phyloP scores from a whole-genome alignment of 2,888 invertebrate genomes.

The Rhingia campestris region DNA sequence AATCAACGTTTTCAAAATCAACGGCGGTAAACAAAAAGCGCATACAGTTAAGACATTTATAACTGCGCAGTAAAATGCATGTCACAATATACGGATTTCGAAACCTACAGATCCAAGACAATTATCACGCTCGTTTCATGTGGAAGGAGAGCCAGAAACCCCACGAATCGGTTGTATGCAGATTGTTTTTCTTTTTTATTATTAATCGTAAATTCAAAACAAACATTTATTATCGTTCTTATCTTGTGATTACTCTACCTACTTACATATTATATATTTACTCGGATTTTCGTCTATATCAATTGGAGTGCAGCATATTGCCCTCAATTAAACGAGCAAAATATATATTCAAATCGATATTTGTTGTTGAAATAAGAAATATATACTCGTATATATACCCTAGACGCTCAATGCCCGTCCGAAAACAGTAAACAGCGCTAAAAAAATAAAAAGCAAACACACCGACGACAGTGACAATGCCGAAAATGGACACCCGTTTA shows the following conservation, averaged over 20 bases:
- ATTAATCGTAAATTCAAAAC: background rate
- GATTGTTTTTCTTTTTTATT: too few species aligned
- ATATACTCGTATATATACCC: background rate
- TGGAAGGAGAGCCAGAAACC: too few species aligned
- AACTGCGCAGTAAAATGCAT: too few species aligned
- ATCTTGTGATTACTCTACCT: background rate
- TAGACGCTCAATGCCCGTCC: background rate
- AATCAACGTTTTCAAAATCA: too few species aligned
- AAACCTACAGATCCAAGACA: too few species aligned
- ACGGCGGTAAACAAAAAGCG: too few species aligned
- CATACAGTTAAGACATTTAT: too few species aligned
- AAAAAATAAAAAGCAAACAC: background rate
- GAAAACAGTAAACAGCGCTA: background rate
- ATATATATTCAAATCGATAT: background rate
- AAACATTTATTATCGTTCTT: background rate
- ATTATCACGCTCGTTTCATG: too few species aligned
- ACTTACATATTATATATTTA: background rate
- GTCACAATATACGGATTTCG: too few species aligned
- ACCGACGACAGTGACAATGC: background rate
- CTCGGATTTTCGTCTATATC: background rate
- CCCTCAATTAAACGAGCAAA: slow-evolving; percentile 5
- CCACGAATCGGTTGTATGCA: too few species aligned
- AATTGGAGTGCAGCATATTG: slow-evolving; percentile 1
- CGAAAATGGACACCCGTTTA: background rate
- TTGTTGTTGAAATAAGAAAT: background rate